These are phyloP conservation scores for Ornithorhynchus anatinus DNA, from an alignment of 2,113 vertebrate genomes.

Conservation along the genomic window DNA sequence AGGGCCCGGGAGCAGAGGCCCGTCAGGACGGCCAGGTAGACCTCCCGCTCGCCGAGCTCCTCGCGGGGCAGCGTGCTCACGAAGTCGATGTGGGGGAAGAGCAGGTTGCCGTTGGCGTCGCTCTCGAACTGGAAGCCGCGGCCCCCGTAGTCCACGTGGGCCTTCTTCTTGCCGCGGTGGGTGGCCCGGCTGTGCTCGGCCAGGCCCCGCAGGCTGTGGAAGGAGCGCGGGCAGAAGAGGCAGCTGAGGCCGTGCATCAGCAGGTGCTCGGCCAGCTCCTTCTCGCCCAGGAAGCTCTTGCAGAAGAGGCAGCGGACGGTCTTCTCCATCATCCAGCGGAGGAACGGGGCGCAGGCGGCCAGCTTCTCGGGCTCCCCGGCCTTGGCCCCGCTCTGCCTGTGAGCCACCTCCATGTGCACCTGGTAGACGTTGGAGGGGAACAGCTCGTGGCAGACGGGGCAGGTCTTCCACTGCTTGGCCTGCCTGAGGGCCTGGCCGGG, in stretches of 20 bases:
- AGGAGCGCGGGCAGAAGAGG: conserved; percentile 87
- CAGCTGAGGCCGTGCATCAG: conserved; percentile 91
- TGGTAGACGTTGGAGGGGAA: conserved; percentile 93
- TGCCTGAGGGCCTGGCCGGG: conserved; percentile 62
- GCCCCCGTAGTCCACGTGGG: conserved; percentile 85
- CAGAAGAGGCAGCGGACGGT: conserved; percentile 87
- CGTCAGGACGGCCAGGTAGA: conserved; percentile 87
- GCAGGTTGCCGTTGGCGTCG: conserved; percentile 77
- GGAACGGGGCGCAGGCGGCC: conserved; percentile 83
- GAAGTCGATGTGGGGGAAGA: conserved; percentile 92
- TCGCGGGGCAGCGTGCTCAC: conserved; percentile 82
- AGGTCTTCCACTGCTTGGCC: conserved; percentile 96
- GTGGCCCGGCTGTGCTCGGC: conserved; percentile 80
- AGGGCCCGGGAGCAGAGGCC: conserved; percentile 71
- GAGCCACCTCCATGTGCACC: conserved; percentile 89
- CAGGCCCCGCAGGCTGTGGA: conserved; percentile 86
- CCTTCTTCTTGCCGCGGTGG: conserved; percentile 82
- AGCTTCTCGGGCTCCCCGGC: conserved; percentile 69
- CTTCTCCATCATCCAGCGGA: conserved; percentile 91
- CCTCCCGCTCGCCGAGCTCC: conserved; percentile 85
- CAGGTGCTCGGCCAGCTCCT: conserved; percentile 87
- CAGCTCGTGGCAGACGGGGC: conserved; percentile 92
- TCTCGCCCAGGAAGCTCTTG: conserved; percentile 84
- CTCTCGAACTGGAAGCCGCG: conserved; percentile 83
- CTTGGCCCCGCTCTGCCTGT: conserved; percentile 72